Base-by-base conservation (phyloP, 2,797 vertebrate genomes). In the Centropyge bicolor region DNA sequence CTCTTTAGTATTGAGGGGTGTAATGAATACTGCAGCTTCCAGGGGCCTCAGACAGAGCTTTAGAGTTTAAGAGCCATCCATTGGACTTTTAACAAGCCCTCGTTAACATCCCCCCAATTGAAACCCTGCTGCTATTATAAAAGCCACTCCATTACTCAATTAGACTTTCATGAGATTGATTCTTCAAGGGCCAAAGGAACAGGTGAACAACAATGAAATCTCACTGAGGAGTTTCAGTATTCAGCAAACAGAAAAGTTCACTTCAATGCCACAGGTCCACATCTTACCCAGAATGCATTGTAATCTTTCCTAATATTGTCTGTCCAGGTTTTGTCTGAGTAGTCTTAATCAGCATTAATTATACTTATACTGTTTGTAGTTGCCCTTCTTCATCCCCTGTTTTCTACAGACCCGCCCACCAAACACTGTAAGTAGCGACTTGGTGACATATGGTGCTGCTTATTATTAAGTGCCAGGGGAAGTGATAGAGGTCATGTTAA, bases 401-500 rank as follows among this genome's bases (percentile, higher is more conserved):
- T 12, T 40, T 40, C 40, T 40, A 40, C 40, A 8, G 7, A 8
- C 45, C 13, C 22, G 43, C 14, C 20, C 35, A 13, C 5, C 49
- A 13, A 31, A 0, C 0, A 2, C 8, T 27, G 8, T 6, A 24
- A 43, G 35, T 8, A 49, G 22, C 20, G 65, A 55, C 22, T 56
- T 24, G 27, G 31, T 57, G 49, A 69, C 31, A 54, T 24, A 59
- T 3, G 43, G 54, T 20, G 71, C 61, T 57, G 56, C 56, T 52
- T 8, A 60, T 76, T 80, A 56, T 17, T 17, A 5, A 9, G 17
- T 56, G 31, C 16, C 11, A 31, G 3, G 11, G 22, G 54, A 27
- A 67, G 69, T 41, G 64, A 76, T 68, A 54, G 61, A 51, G 69
- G 83, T 79, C 72, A 57, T 76, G 67, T 55, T 65, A 43, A 76